A percentile compares a stretch with the other conserved stretches of the same genome.
phyloP scores from a whole-genome alignment of 2,888 invertebrate genomes.

The Cerceris rybyensis region DNA sequence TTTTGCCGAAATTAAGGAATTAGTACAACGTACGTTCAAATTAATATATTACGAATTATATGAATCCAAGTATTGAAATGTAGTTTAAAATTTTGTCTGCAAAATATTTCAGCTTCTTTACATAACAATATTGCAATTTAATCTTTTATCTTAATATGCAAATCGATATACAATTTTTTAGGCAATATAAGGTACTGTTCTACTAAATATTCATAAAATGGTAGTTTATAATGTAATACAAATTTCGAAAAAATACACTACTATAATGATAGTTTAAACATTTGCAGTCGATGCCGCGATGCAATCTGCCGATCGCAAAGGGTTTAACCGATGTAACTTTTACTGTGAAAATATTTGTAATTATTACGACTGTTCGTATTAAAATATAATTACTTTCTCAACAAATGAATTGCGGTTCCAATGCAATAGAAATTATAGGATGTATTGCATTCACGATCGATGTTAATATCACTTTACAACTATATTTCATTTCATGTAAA shows the following conservation, averaged over 20 bases:
- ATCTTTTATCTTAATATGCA: constrained; percentile 40
- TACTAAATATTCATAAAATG: constrained; percentile 15
- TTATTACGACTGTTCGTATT: constrained; percentile 6
- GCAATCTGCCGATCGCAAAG: too few relatives aligned
- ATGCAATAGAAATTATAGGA: constrained; percentile 12
- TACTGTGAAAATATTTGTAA: constrained; percentile 1
- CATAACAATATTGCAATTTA: constrained; percentile 25
- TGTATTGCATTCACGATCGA: constrained; percentile 7
- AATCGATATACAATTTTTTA: constrained; percentile 38
- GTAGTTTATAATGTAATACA: neutral
- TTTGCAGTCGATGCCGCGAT: too few relatives aligned
- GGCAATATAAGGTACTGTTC: constrained; percentile 23
- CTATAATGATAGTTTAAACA: too few relatives aligned
- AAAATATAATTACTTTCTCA: constrained; percentile 8
- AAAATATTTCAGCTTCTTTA: constrained; percentile 23
- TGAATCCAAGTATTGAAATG: constrained; percentile 10
- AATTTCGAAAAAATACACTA: neutral
- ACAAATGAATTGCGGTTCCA: constrained; percentile 8
- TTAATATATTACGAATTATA: constrained; percentile 15
- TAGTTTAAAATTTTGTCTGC: constrained; percentile 19
- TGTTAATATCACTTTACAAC: constrained; percentile 7
- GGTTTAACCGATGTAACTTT: too few relatives aligned
- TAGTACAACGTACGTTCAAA: constrained; percentile 5
- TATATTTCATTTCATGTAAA: constrained; percentile 20
- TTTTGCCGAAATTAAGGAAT: constrained; percentile 18